Evolutionary conservation across 2,888 invertebrate genomes (phyloP), one percentile per base, ranked within the genome.

Genomic region (Suillia variegata): DNA sequence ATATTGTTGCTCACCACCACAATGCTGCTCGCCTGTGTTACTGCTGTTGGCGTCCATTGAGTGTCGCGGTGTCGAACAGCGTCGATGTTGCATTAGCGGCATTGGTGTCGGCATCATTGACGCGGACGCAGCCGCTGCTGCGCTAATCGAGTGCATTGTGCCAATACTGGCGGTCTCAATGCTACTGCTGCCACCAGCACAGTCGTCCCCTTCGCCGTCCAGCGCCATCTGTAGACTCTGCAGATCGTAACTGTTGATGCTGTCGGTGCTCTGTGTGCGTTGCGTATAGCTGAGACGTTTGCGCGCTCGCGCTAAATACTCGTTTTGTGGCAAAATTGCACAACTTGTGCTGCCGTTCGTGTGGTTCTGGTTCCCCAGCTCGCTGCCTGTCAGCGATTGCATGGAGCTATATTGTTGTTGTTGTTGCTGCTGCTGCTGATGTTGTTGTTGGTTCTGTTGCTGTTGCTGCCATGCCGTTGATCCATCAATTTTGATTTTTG

Each of bases 401-500:
- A 65, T 56, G n/a, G 66, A 66, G 51, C 58, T 64, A 45, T 58
- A 50, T 48, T 54, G 56, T 26, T 50, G 58, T 8, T 58, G 58
- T 42, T 50, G n/a, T n/a, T n/a, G n/a, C n/a, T n/a, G n/a, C n/a
- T n/a, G n/a, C n/a, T n/a, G n/a, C n/a, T n/a, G n/a, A n/a, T n/a
- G n/a, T n/a, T n/a, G n/a, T n/a, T n/a, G n/a, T n/a, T n/a, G n/a
- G n/a, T n/a, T n/a, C n/a, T n/a, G n/a, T n/a, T n/a, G n/a, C n/a
- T n/a, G n/a, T n/a, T n/a, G n/a, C n/a, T n/a, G n/a, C 24, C 53
- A 24, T 2, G 65, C 64, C 54, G 66, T 67, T 62, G 64, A 70
- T n/a, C 74, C 74, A 59, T 80, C 78, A 62, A 80, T 79, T 62
- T 80, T 77, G 38, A 80, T 80, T 75, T 80, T 80, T 55, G 78